A percentile compares a stretch with the other conserved stretches of the same genome.
phyloP scores from a whole-genome alignment of 2,888 invertebrate species.

The Troides oblongomaculatus region DNA sequence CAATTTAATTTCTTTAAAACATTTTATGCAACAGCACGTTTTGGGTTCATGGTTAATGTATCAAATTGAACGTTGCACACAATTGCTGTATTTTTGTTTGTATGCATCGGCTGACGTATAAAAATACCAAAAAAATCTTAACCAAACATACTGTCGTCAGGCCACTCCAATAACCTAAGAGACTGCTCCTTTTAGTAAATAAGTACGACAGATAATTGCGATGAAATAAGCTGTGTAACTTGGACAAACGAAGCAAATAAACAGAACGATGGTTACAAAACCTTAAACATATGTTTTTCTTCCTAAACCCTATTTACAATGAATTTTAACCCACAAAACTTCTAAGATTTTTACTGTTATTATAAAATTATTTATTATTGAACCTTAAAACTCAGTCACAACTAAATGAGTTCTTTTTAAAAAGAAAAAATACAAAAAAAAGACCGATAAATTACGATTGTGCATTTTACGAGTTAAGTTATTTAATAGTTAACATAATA shows the following conservation, averaged over 20 bases:
- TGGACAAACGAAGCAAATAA: constrained; percentile 65
- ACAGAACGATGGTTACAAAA: constrained; percentile 69
- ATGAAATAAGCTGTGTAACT: constrained; percentile 66
- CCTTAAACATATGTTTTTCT: constrained; percentile 31
- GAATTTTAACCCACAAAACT: not conserved
- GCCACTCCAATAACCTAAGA: constrained; percentile 60
- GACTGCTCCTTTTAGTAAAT: constrained; percentile 72
- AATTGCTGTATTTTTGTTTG: constrained; percentile 66
- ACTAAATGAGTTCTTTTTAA: no score
- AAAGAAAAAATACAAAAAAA: no score
- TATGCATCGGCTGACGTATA: constrained; percentile 58
- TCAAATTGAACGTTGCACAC: constrained; percentile 75
- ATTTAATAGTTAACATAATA: no score
- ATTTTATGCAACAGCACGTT: constrained; percentile 56
- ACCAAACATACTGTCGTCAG: constrained; percentile 58
- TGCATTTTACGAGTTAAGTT: no score
- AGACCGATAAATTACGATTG: no score
- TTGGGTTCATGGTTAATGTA: constrained; percentile 73
- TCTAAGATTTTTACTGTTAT: not conserved
- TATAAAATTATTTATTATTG: no score
- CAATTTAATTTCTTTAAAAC: constrained; percentile 15
- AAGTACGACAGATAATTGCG: constrained; percentile 55
- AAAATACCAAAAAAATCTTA: constrained; percentile 57
- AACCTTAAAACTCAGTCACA: no score
- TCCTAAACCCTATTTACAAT: not conserved